Base-by-base conservation (phyloP, 1,140 invertebrate genomes). In the Hormaphis cornu region DNA sequence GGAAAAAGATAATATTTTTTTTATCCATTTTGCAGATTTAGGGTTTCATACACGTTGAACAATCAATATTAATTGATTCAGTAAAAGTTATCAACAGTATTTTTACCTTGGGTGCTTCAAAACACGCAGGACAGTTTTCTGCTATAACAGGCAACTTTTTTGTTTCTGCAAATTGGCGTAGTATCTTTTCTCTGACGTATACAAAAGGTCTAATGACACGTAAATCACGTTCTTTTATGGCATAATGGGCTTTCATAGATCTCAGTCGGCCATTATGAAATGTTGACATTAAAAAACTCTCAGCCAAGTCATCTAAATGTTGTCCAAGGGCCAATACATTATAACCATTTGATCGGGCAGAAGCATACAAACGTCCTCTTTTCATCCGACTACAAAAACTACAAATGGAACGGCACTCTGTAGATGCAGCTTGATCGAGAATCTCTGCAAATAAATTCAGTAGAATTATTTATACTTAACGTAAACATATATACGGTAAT, bases 271-370 rank as follows among this genome's bases (percentile, higher is more conserved):
- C 91, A 75, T 86, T 89, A 75, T 92, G 87, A 73, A 95, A 89
- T 2, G 88, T 82, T 0, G 89, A 89, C 76, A 90, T 86, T 28
- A 95, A 77, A 76, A 95, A 95, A 72, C 87, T 89, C 75, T 90
- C 85, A 20, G 89, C 86, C 1, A 94, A 79, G 78, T 92, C 89
- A 79, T 95, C 92, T 18, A 95, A 80, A 77, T 91, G 88, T 76
- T 95, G 91, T 6, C 90, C 91, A 6, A 95, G 78, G 0, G 90
- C 91, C 1, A 94, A 78, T 1, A 93, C 90, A 76, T 93, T 91
- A 79, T 91, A 96, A 3, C 84, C 84, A 74, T 90, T 84, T 69
- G 83, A 80, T 70, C 87, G 82, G 0, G 91, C 91, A 35, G 86
- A 82, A 1, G 83, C 80, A 77, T 92, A 93, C 50, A 93, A 82